These are phyloP conservation scores for Telenomus remus DNA, from an alignment of 1,140 invertebrate species.

Conservation along the genomic window DNA sequence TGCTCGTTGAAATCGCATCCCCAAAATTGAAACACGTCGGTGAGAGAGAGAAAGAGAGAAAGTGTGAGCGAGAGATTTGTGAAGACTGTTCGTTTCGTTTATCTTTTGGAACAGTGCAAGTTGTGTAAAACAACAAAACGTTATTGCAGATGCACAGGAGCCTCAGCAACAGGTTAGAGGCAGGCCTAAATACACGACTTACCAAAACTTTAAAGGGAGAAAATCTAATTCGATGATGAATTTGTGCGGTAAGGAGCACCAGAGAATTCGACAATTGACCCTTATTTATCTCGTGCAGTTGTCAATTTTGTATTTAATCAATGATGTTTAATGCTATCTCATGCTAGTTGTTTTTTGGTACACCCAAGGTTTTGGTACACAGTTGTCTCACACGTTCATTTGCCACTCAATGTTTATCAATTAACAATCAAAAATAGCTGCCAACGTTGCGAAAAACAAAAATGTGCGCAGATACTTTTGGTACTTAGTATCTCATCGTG, in stretches of 20 bases:
- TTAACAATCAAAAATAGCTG: too few relatives aligned
- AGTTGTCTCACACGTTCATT: neutral
- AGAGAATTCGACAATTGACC: constrained; percentile 70
- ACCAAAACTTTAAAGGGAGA: constrained; percentile 90
- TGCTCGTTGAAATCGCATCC: too few relatives aligned
- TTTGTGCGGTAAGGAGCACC: constrained; percentile 89
- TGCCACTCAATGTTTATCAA: too few relatives aligned
- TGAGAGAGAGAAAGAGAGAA: constrained; percentile 27
- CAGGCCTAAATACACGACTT: constrained; percentile 87
- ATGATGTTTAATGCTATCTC: constrained; percentile 26
- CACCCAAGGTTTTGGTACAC: constrained; percentile 7
- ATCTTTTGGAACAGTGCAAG: constrained; percentile 60
- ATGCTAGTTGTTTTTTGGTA: constrained; percentile 11
- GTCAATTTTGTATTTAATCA: constrained; percentile 49
- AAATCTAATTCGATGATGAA: constrained; percentile 95
- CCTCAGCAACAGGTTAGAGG: constrained; percentile 84
- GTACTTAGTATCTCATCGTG: too few relatives aligned
- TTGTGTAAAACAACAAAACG: constrained; percentile 73
- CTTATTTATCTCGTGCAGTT: constrained; percentile 67
- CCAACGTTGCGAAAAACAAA: too few relatives aligned
- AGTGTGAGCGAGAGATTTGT: constrained; percentile 11
- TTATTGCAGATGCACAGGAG: constrained; percentile 81
- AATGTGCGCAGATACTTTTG: too few relatives aligned
- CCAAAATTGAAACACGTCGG: constrained; percentile 13
- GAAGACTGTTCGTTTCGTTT: constrained; percentile 55